Base-by-base conservation (phyloP, 2,888 invertebrate species). In the Tricholauxania praeusta region DNA sequence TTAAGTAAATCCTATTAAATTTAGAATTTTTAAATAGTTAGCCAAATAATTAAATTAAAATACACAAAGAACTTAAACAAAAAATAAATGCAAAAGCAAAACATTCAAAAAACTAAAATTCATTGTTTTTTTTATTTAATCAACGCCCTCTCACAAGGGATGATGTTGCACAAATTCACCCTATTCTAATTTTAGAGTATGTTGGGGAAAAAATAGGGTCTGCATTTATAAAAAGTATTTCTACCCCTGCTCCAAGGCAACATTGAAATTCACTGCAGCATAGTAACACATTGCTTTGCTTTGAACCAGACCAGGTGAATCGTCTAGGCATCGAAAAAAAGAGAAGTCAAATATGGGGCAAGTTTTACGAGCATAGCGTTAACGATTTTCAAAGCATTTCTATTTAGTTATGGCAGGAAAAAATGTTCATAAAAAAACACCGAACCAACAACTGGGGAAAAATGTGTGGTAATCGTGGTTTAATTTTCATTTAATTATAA, bases 41-140 rank as follows among this genome's bases (percentile, higher is more conserved):
- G 32, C 28, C 28, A 57, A 57, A 57, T 57, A 57, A 57, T 28
- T 62, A 39, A 62, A 17, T 32, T 32, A 62, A 57, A 57, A 47
- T 39, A 62, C 28, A 7, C n/a, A 39, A 57, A 19, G 12, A 62
- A 62, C 8, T 39, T 4, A 39, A 32, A 32, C 28, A 47, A 62
- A 28, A 62, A 15, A 62, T 14, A 62, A 22, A 62, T 62, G 12
- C 32, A 62, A 39, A 32, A 62, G 60, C 39, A 39, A 39, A 62
- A 39, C 28, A 62, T 17, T 62, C 15, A 6, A 62, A 62, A 57
- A 57, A 57, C 22, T 15, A 57, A 19, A 14, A 28, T 3, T 22
- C 28, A 39, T 57, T 57, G 57, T 19, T 57, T 10, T 57, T 55
- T 57, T 57, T 57, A 57, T 28, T 57, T 57, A 28, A 17, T 12